Percentiles rank a stretch among this genome's conserved stretches.
phyloP scores from a whole-genome alignment of 2,888 invertebrate species.

The Eudasyphora cyanicolor region DNA sequence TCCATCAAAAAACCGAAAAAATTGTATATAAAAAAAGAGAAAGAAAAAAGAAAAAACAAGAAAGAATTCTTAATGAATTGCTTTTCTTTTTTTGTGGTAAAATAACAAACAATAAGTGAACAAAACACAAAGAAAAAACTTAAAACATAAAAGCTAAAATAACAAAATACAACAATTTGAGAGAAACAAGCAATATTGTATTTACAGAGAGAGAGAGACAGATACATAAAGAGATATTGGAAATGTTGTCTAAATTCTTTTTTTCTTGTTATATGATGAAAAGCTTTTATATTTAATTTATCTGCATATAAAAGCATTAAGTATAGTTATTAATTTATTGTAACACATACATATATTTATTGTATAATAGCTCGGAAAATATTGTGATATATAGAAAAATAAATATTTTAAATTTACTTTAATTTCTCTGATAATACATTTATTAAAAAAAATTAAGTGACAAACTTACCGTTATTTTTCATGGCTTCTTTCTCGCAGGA shows the following conservation, averaged over 20 bases:
- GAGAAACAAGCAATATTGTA: conserved; percentile 47
- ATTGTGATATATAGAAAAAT: neutral
- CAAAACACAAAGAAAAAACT: conserved; percentile 10
- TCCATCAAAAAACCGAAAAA: conserved; percentile 57
- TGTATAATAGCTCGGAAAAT: conserved; percentile 1
- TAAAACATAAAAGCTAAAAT: neutral
- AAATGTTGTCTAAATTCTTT: neutral
- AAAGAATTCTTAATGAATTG: conserved; percentile 56
- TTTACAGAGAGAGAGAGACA: conserved; percentile 7
- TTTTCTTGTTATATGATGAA: neutral
- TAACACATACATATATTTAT: neutral
- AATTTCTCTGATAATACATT: neutral
- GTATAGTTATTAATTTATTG: neutral
- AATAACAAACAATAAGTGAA: conserved; percentile 24
- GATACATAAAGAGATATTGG: neutral
- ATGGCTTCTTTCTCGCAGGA: conserved; percentile 78
- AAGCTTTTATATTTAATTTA: neutral
- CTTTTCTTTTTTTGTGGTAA: conserved; percentile 42
- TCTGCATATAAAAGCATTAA: neutral
- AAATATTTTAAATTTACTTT: neutral
- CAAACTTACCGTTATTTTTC: conserved; percentile 78
- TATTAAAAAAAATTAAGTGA: neutral
- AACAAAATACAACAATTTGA: conserved; percentile 36
- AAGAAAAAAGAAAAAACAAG: conserved; percentile 54
- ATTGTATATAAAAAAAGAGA: conserved; percentile 50